Conservation (phyloP, 2,113 vertebrate genomes). For the Puntigrus tetrazona region DNA sequence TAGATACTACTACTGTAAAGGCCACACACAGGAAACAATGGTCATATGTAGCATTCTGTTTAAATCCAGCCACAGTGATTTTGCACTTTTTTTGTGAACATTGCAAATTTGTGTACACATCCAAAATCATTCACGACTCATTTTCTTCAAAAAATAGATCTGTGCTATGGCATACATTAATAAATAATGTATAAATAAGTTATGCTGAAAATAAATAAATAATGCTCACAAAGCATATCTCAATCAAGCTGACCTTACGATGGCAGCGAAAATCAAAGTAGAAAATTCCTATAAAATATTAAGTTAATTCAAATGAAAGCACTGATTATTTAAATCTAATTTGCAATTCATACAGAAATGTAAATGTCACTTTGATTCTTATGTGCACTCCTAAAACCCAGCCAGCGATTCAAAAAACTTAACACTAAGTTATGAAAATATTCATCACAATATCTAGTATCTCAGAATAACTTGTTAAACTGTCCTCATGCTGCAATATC, state of each 20-base stretch:
- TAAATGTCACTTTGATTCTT: not conserved
- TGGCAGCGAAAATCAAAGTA: not conserved
- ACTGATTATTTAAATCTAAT: not conserved
- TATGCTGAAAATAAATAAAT: too few relatives aligned
- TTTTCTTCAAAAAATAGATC: conserved; percentile 33
- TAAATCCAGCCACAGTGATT: not conserved
- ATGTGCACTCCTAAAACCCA: not conserved
- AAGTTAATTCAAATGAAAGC: not conserved
- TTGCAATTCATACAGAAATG: not conserved
- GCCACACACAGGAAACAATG: not conserved
- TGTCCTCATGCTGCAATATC: conserved; percentile 1
- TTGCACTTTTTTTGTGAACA: not conserved
- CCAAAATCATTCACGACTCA: not conserved
- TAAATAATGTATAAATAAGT: too few relatives aligned
- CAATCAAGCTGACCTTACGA: conserved; percentile 2
- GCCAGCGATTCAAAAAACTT: not conserved
- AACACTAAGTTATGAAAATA: not conserved
- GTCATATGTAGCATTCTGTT: not conserved
- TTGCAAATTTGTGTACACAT: not conserved
- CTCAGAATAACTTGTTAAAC: not conserved
- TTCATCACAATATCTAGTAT: not conserved
- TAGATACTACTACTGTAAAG: not conserved
- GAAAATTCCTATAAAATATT: not conserved
- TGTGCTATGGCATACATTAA: not conserved
- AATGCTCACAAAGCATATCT: not conserved